These are phyloP conservation scores for Neosilurus mollespiculum DNA, from an alignment of 2,797 vertebrate genomes.

Conservation along the genomic window DNA sequence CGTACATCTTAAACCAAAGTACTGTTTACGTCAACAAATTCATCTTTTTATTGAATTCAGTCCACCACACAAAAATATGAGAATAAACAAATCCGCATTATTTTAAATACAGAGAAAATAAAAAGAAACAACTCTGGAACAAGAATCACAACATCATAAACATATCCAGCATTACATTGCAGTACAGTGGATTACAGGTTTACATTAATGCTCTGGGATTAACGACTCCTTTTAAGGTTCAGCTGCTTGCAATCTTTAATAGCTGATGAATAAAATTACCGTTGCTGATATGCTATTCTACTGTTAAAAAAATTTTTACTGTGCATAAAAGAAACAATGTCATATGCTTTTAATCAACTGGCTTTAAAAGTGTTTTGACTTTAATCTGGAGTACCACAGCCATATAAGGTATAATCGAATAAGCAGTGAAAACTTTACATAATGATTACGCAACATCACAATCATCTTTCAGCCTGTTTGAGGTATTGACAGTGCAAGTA, in stretches of 20 bases:
- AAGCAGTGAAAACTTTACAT: background rate
- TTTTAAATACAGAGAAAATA: background rate
- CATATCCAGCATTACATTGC: background rate
- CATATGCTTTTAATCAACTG: background rate
- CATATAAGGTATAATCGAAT: background rate
- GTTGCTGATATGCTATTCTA: background rate
- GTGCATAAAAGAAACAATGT: background rate
- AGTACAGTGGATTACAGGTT: background rate
- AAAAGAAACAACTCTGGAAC: background rate
- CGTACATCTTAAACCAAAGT: background rate
- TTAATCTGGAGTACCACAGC: background rate
- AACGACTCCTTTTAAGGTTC: background rate
- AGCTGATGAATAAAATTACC: background rate
- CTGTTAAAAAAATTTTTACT: background rate
- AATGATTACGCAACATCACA: background rate
- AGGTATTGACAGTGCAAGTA: constrained; percentile 23
- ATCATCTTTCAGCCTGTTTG: background rate
- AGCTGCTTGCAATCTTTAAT: background rate
- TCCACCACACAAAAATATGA: background rate
- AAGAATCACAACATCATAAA: background rate
- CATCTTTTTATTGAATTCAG: background rate
- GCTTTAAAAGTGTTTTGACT: background rate
- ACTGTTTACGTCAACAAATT: background rate
- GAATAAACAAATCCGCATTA: background rate
- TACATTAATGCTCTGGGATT: background rate